Percentiles rank a stretch among this genome's conserved stretches.
Conservation (phyloP, 2,888 invertebrate species). For the Exocentrus adspersus region DNA sequence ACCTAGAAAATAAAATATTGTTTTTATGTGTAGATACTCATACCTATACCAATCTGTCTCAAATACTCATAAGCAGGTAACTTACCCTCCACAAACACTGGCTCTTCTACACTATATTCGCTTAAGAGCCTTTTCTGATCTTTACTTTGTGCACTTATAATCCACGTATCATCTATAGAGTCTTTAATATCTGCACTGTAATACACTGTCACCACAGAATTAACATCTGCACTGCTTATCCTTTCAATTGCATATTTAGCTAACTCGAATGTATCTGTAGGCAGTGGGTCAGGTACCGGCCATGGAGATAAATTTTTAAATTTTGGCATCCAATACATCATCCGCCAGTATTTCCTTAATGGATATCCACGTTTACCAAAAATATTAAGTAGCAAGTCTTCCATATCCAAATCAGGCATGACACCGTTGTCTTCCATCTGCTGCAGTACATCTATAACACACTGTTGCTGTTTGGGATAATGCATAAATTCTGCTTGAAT, state of each 20-base stretch:
- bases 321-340: conserved; percentile 95
- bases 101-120: conserved; percentile 70
- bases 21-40: not conserved
- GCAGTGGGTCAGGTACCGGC: conserved; percentile 81
- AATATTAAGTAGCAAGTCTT: conserved; percentile 80
- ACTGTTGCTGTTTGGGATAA: conserved; percentile 95
- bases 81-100: conserved; percentile 79
- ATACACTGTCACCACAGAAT: conserved; percentile 60
- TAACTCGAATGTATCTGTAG: conserved; percentile 78
- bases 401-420: conserved; percentile 90
- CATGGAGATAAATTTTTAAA: conserved; percentile 91
- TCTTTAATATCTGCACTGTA: conserved; percentile 75
- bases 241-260: conserved; percentile 85
- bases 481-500: conserved; percentile 92
- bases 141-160: conserved; percentile 87
- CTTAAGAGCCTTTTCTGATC: conserved; percentile 76
- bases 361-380: conserved; percentile 85
- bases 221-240: conserved; percentile 82
- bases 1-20: conserved; percentile 64
- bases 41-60: too few relatives aligned
- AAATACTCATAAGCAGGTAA: too few relatives aligned
- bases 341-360: conserved; percentile 78
- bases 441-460: conserved; percentile 87
- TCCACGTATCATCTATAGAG: conserved; percentile 89
- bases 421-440: conserved; percentile 94